Evolutionary conservation across 2,113 vertebrate genomes (phyloP).

Genomic region (Corydoras maculifer): DNA sequence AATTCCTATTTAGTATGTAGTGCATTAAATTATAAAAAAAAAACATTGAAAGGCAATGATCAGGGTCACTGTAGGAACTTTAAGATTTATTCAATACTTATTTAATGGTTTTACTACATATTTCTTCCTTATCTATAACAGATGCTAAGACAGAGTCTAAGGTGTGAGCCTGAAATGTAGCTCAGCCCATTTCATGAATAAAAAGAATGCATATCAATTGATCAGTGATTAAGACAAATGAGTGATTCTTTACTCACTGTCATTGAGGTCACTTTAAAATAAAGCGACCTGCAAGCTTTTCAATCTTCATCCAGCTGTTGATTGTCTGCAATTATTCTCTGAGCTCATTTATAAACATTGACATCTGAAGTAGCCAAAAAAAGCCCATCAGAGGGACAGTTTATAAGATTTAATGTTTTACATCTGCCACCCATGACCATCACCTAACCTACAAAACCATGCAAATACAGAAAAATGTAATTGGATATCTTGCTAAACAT

Average conservation of each 20-base stretch:
- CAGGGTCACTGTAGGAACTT: not conserved
- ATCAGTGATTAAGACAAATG: not conserved
- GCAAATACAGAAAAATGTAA: not conserved
- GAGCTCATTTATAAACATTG: slow-evolving; percentile 38
- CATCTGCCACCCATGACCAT: not conserved
- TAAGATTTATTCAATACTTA: not conserved
- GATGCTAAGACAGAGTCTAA: not conserved
- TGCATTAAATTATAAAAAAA: not conserved
- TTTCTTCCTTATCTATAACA: not conserved
- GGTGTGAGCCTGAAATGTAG: no score
- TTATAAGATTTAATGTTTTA: slow-evolving; percentile 1
- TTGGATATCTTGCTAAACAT: no score
- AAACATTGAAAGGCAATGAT: not conserved
- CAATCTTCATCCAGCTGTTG: slow-evolving; percentile 19
- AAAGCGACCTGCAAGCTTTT: slow-evolving; percentile 13
- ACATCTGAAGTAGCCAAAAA: slow-evolving; percentile 22
- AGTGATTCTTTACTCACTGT: slow-evolving; percentile 1
- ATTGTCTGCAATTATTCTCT: slow-evolving; percentile 11
- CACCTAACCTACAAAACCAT: not conserved
- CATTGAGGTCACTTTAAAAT: not conserved
- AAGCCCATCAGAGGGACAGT: slow-evolving; percentile 7
- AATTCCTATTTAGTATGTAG: slow-evolving; percentile 4
- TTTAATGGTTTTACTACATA: not conserved
- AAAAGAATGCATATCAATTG: not conserved
- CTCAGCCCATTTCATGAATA: not conserved